These are phyloP conservation scores for Marronus borbonicus DNA, from an alignment of 2,888 invertebrate genomes.

Conservation along the genomic window DNA sequence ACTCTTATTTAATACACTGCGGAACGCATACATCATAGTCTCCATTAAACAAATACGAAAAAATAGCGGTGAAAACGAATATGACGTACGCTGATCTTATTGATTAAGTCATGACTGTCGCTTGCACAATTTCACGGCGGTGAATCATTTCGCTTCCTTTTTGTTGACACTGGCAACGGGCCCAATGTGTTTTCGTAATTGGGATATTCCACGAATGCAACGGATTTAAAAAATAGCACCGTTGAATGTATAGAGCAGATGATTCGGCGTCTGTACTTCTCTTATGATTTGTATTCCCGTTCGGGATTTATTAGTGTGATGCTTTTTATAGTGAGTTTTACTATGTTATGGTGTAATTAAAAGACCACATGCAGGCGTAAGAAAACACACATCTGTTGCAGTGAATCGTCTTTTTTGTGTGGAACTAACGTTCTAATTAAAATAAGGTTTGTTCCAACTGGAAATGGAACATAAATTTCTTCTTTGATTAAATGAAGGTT, in stretches of 20 bases:
- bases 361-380: constrained; percentile 13
- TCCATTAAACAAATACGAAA: too few species aligned
- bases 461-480: not conserved
- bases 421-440: constrained; percentile 12
- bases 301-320: not conserved
- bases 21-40: too few species aligned
- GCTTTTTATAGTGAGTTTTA: constrained; percentile 14
- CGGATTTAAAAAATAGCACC: constrained; percentile 14
- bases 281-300: not conserved
- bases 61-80: not conserved
- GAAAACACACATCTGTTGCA: constrained; percentile 14
- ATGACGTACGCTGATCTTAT: not conserved
- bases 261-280: not conserved
- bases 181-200: constrained; percentile 19
- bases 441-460: constrained; percentile 16
- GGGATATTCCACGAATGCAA: constrained; percentile 9
- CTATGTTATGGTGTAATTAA: constrained; percentile 17
- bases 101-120: not conserved
- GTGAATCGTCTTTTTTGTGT: constrained; percentile 8
- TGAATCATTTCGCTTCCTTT: not conserved
- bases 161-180: not conserved
- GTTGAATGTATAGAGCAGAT: constrained; percentile 7
- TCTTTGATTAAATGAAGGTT: not conserved
- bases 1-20: not conserved
- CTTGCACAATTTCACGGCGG: constrained; percentile 1